phyloP scores from a whole-genome alignment of 2,113 vertebrate species.

The Saccopteryx leptura region DNA sequence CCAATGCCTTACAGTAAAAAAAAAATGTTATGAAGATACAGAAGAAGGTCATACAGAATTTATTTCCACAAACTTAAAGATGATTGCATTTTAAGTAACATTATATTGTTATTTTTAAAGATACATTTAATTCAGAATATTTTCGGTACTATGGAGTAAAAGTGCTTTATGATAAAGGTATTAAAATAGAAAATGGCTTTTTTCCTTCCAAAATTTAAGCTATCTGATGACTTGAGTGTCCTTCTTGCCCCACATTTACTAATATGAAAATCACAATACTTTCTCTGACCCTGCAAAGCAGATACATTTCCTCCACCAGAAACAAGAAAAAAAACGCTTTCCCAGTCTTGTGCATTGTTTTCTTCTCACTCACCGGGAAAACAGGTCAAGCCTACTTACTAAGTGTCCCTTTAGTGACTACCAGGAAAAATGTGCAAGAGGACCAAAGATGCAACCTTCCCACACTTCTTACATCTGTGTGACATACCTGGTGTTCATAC shows the following conservation, averaged over 20 bases:
- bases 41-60: not conserved
- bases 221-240: not conserved
- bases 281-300: not conserved
- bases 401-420: not conserved
- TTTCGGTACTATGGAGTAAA: not conserved
- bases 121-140: not conserved
- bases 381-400: not conserved
- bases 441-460: not conserved
- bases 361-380: not conserved
- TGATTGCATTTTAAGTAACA: not conserved
- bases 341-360: not conserved
- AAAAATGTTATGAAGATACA: slow-evolving; percentile 15
- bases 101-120: slow-evolving; percentile 34
- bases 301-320: not conserved
- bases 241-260: not conserved
- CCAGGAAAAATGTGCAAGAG: slow-evolving; percentile 1
- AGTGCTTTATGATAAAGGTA: not conserved
- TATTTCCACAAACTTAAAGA: slow-evolving; percentile 11
- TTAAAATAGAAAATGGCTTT: slow-evolving; percentile 1
- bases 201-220: not conserved
- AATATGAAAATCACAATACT: not conserved
- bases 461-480: not conserved
- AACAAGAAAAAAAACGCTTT: not conserved
- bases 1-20: not conserved
- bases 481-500: not conserved